Evolutionary conservation across 1,140 invertebrate genomes (phyloP).

Genomic region (Ceratosolen solmsi): DNA sequence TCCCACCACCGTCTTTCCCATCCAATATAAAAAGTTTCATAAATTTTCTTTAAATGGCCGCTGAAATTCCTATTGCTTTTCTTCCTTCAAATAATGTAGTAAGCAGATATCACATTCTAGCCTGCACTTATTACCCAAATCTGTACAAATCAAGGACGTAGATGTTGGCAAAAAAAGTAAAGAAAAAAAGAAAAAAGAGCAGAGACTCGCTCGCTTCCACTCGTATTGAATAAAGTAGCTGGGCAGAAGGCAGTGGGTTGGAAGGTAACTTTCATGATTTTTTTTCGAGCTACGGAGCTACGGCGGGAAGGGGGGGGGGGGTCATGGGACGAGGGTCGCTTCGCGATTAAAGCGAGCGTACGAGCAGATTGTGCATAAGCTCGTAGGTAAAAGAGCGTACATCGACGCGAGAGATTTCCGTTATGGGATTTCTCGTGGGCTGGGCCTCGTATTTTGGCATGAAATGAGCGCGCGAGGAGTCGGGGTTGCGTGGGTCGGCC

Average conservation of each 20-base stretch:
- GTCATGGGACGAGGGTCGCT: too few relatives aligned
- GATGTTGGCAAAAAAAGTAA: too few relatives aligned
- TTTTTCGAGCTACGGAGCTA: too few relatives aligned
- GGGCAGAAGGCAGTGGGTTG: too few relatives aligned
- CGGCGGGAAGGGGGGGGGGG: too few relatives aligned
- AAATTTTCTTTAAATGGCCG: neutral
- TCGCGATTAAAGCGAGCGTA: too few relatives aligned
- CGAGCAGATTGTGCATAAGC: neutral
- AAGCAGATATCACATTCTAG: neutral
- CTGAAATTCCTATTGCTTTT: neutral
- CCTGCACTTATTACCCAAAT: neutral
- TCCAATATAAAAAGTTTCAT: neutral
- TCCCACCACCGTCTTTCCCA: neutral
- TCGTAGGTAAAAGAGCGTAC: constrained; percentile 13
- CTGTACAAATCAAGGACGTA: neutral
- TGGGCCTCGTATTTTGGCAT: constrained; percentile 11
- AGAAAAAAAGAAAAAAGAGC: too few relatives aligned
- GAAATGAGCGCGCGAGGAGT: neutral
- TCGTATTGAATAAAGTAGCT: too few relatives aligned
- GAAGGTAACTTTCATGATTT: too few relatives aligned
- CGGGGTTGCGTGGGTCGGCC: neutral
- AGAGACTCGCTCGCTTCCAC: too few relatives aligned
- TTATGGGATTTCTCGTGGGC: constrained; percentile 30
- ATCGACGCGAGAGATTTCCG: constrained; percentile 14
- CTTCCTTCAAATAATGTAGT: neutral